These are phyloP conservation scores for Ladona fulva DNA, from an alignment of 1,140 invertebrate genomes.

Conservation along the genomic window DNA sequence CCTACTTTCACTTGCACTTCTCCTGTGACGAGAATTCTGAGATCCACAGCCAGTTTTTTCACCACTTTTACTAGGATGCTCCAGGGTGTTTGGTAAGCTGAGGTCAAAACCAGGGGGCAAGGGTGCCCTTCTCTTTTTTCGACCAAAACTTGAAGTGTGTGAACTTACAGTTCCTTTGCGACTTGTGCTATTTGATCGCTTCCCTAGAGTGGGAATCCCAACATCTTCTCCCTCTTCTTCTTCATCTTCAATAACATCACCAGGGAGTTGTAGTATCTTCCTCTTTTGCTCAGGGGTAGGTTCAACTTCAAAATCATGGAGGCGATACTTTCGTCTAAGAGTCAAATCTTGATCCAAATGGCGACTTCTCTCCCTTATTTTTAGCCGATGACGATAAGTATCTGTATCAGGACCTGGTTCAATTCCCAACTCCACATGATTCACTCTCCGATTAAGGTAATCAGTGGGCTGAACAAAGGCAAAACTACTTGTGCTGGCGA, in stretches of 20 bases:
- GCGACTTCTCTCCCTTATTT: constrained; percentile 44
- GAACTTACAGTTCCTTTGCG: not conserved
- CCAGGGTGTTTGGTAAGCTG: constrained; percentile 22
- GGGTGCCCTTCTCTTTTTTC: constrained; percentile 32
- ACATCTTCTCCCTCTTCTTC: constrained; percentile 8
- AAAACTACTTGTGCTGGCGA: constrained; percentile 59
- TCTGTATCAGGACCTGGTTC: constrained; percentile 43
- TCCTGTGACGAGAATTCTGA: constrained; percentile 32
- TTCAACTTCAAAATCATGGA: constrained; percentile 25
- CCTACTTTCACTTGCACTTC: constrained; percentile 45
- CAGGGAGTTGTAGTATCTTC: not conserved
- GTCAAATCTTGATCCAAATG: constrained; percentile 47
- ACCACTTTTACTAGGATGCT: constrained; percentile 9
- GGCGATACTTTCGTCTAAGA: constrained; percentile 50
- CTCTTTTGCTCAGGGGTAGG: constrained; percentile 18
- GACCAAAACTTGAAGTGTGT: constrained; percentile 25
- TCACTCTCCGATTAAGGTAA: constrained; percentile 30
- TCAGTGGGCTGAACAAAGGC: constrained; percentile 49
- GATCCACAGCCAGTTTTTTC: constrained; percentile 28
- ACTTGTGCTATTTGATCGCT: not conserved
- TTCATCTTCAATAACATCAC: constrained; percentile 7
- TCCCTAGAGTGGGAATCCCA: not conserved
- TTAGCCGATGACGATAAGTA: constrained; percentile 49
- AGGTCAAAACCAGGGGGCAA: constrained; percentile 26
- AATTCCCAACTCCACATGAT: not conserved